Percentiles rank a stretch among this genome's conserved stretches.
Conservation (phyloP, 2,113 vertebrate species). For the Syngnathus typhle region DNA sequence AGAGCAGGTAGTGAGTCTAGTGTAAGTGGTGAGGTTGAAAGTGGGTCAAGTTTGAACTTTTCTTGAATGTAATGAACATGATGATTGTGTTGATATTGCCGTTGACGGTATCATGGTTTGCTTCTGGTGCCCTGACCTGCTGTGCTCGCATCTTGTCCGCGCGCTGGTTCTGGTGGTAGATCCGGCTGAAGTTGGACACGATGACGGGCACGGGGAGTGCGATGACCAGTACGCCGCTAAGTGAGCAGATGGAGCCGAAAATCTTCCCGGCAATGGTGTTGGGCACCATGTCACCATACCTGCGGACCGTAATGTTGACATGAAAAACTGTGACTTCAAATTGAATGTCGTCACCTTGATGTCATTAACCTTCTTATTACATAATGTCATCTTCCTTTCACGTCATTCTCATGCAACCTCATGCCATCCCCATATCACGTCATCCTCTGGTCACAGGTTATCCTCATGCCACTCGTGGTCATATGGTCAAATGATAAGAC, state of each 20-base stretch:
- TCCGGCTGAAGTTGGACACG: constrained; percentile 67
- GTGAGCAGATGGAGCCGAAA: constrained; percentile 65
- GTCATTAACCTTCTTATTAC: background rate
- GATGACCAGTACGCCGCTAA: constrained; percentile 66
- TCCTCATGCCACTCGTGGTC: background rate
- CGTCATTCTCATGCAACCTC: background rate
- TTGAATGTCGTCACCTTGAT: no score
- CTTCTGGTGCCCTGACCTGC: constrained; percentile 33
- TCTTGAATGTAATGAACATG: background rate
- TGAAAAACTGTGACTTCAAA: background rate
- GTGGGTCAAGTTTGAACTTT: background rate
- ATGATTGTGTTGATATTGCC: background rate
- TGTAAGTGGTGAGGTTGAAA: background rate
- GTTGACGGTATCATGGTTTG: background rate
- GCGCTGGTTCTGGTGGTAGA: constrained; percentile 68
- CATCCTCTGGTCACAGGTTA: background rate
- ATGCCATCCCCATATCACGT: background rate
- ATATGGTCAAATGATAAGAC: no score
- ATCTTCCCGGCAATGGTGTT: constrained; percentile 66
- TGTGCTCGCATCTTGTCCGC: constrained; percentile 67
- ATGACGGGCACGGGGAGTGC: constrained; percentile 64
- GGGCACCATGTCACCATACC: constrained; percentile 65
- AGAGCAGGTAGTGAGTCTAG: background rate
- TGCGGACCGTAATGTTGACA: constrained; percentile 3
- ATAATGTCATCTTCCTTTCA: background rate